phyloP scores from a whole-genome alignment of 2,888 invertebrate species.

The Torymus auratus region DNA sequence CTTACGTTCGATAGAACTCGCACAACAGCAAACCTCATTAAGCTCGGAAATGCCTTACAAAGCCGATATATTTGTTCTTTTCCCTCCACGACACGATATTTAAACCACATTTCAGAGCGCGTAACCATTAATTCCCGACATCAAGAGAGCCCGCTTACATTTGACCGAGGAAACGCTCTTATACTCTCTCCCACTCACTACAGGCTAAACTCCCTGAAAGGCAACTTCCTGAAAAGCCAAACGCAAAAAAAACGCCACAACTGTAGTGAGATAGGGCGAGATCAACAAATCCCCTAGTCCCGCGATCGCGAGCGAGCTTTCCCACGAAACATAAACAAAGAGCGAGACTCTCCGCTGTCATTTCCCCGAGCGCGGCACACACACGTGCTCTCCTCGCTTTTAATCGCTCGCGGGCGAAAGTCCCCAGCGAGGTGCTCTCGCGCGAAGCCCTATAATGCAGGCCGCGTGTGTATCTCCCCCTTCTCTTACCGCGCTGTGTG shows the following conservation, averaged over 20 bases:
- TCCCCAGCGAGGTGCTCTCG: constrained; percentile 6
- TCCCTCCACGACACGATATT: no score
- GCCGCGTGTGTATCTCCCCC: constrained; percentile 7
- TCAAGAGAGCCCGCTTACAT: no score
- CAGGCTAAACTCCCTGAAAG: no score
- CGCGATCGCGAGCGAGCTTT: constrained; percentile 3
- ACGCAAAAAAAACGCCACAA: neutral
- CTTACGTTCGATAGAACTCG: no score
- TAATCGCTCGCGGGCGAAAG: constrained; percentile 59
- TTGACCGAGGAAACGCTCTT: no score
- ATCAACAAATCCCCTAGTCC: neutral
- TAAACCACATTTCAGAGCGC: no score
- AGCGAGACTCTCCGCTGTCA: constrained; percentile 6
- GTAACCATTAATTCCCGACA: no score
- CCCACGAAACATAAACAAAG: constrained; percentile 54
- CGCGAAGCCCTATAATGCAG: constrained; percentile 55
- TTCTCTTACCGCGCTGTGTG: constrained; percentile 21
- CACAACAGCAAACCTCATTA: no score
- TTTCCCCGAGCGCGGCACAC: neutral
- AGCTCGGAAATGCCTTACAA: no score
- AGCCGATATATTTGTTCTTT: no score
- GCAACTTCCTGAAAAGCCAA: neutral
- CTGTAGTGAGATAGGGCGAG: neutral
- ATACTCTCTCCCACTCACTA: no score
- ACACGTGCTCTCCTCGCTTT: constrained; percentile 62